Evolutionary conservation across 2,888 invertebrate species (phyloP).

Genomic region (Teleiodes luculella): DNA sequence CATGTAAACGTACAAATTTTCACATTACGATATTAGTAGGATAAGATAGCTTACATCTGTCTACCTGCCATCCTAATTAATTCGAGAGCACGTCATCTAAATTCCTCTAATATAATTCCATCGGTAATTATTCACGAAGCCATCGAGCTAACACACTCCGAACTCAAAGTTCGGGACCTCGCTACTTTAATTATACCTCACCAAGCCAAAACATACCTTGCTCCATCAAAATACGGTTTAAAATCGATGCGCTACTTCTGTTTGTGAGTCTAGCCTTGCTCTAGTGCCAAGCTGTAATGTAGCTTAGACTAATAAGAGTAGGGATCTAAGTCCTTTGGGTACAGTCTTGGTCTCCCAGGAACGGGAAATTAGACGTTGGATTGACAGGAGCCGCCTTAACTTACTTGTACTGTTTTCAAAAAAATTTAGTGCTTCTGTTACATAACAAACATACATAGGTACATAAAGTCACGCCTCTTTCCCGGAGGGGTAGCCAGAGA

Average conservation of each 20-base stretch:
- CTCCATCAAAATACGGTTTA: neutral
- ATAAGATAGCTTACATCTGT: neutral
- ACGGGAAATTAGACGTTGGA: constrained; percentile 53
- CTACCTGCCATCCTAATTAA: neutral
- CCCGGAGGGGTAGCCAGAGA: too few species aligned
- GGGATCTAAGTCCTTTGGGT: neutral
- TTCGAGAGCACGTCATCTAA: neutral
- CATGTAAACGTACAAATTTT: too few species aligned
- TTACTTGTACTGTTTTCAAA: constrained; percentile 27
- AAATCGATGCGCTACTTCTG: neutral
- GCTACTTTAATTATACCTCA: neutral
- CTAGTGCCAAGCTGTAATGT: neutral
- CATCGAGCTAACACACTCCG: neutral
- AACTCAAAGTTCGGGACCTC: constrained; percentile 5
- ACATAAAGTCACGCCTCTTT: too few species aligned
- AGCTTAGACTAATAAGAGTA: neutral
- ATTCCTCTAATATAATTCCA: neutral
- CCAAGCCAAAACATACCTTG: neutral
- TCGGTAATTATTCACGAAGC: constrained; percentile 1
- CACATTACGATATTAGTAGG: too few species aligned
- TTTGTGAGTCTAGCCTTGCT: neutral
- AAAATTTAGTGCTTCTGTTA: too few species aligned
- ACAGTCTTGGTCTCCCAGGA: constrained; percentile 8
- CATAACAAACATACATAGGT: too few species aligned
- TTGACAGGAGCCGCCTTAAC: constrained; percentile 47